These are phyloP conservation scores for Pardalotus punctatus DNA, from an alignment of 2,113 vertebrate species.

Conservation along the genomic window DNA sequence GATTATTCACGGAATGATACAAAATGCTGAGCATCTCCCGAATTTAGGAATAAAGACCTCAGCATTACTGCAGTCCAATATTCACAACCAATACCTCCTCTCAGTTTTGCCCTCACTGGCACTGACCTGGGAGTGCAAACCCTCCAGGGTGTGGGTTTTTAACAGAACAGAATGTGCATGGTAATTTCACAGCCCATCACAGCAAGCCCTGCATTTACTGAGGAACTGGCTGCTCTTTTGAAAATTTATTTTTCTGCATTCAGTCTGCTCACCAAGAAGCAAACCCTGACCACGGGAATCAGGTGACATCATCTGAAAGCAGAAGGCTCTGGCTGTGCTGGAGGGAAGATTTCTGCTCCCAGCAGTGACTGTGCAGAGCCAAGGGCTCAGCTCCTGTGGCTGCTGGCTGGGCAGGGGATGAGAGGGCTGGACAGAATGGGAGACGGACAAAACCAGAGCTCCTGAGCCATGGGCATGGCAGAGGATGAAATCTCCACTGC, in stretches of 20 bases:
- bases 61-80: not conserved
- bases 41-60: not conserved
- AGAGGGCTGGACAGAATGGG: not conserved
- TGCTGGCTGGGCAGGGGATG: not conserved
- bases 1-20: not conserved
- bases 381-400: not conserved
- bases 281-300: not conserved
- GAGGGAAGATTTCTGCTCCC: not conserved
- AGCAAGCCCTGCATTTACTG: not conserved
- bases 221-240: not conserved
- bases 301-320: not conserved
- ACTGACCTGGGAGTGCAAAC: not conserved
- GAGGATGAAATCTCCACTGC: not conserved
- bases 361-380: not conserved
- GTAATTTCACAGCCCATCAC: not conserved
- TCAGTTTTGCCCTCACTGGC: not conserved
- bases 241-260: not conserved
- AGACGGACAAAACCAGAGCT: not conserved
- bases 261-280: not conserved
- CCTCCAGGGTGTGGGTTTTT: not conserved
- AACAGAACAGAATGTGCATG: not conserved
- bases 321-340: not conserved
- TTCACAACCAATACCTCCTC: not conserved
- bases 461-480: not conserved
- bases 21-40: not conserved